A percentile compares a stretch with the other conserved stretches of the same genome.
These are phyloP conservation scores for Heliconius ethilla DNA, from an alignment of 2,888 invertebrate genomes.

Conservation along the genomic window DNA sequence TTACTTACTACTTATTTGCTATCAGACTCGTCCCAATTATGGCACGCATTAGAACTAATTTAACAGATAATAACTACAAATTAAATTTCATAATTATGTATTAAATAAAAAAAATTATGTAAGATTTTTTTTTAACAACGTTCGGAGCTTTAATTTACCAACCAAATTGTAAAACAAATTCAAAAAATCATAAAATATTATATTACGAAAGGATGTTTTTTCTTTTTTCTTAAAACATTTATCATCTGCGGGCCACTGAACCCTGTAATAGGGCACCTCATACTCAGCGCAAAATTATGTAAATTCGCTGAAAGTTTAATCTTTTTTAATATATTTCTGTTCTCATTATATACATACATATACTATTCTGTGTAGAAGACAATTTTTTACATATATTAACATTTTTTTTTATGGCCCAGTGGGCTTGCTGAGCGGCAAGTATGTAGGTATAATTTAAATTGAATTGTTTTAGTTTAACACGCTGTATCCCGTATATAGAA, in stretches of 20 bases:
- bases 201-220: conserved; percentile 35
- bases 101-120: too few species aligned
- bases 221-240: conserved; percentile 44
- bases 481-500: not conserved
- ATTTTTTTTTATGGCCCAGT: not conserved
- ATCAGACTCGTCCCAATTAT: too few species aligned
- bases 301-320: conserved; percentile 45
- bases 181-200: not conserved
- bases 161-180: too few species aligned
- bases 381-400: not conserved
- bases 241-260: conserved; percentile 48
- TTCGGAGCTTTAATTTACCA: too few species aligned
- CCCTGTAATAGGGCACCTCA: conserved; percentile 45
- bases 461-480: too few species aligned
- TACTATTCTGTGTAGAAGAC: not conserved
- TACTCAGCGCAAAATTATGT: conserved; percentile 45
- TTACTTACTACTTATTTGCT: too few species aligned
- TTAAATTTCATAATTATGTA: too few species aligned
- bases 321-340: conserved; percentile 41
- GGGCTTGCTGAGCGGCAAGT: not conserved
- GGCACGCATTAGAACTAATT: too few species aligned
- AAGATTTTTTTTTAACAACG: too few species aligned
- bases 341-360: conserved; percentile 1
- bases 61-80: too few species aligned
- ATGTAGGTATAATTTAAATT: not conserved